Evolutionary conservation across 1,140 invertebrate species (phyloP).

Genomic region (Drosophila tani): DNA sequence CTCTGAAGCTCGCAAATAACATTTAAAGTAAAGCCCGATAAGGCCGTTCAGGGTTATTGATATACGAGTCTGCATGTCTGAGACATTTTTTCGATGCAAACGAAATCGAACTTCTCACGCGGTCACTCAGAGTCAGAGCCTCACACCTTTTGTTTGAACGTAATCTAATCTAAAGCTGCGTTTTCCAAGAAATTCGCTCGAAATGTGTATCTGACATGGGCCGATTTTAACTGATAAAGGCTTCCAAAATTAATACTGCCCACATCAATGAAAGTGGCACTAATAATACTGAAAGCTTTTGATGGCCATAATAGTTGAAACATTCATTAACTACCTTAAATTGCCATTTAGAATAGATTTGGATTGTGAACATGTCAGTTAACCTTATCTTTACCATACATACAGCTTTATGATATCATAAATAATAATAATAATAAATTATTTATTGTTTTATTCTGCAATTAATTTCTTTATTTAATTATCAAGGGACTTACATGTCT

Average conservation of each 20-base stretch:
- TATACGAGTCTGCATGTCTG: neutral
- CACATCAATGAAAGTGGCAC: neutral
- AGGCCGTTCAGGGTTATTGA: conserved; percentile 6
- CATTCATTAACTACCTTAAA: no score
- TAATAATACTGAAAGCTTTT: neutral
- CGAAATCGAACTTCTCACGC: neutral
- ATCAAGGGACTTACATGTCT: conserved; percentile 45
- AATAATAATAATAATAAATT: no score
- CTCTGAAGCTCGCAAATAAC: no score
- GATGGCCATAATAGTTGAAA: neutral
- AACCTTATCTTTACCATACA: neutral
- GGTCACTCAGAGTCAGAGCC: neutral
- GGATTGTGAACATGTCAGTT: neutral
- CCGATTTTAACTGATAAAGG: conserved; percentile 18
- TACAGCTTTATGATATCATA: neutral
- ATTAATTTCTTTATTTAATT: no score
- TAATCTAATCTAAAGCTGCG: conserved; percentile 23
- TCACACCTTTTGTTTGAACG: neutral
- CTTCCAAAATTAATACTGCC: neutral
- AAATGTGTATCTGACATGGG: neutral
- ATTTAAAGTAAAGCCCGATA: conserved; percentile 3
- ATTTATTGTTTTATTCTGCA: no score
- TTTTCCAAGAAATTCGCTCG: conserved; percentile 16
- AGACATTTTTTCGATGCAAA: neutral
- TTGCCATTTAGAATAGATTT: neutral